Percentiles rank a stretch among this genome's conserved stretches.
These are phyloP conservation scores for Anisognathus igniventris DNA, from an alignment of 2,797 vertebrate species.

Conservation along the genomic window DNA sequence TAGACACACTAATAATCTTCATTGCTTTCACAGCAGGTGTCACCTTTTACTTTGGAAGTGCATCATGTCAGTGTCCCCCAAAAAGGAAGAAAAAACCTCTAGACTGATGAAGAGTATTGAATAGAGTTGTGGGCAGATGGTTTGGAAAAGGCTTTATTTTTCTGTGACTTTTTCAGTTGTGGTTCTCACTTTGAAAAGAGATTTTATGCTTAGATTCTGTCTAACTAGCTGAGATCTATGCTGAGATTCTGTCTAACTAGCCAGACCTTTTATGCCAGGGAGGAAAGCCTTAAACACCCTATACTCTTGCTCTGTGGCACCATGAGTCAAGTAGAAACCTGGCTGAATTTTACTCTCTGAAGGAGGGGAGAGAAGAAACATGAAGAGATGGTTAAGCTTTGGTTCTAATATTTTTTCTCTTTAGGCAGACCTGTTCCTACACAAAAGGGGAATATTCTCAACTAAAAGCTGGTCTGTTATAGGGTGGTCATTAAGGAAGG, in stretches of 20 bases:
- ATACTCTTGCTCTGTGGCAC: background rate
- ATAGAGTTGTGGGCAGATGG: background rate
- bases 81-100: background rate
- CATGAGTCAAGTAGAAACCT: background rate
- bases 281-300: background rate
- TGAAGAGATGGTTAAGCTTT: background rate
- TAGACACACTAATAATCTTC: conserved; percentile 36
- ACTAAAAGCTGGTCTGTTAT: background rate
- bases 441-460: background rate
- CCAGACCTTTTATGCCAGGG: background rate
- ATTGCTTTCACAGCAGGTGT: background rate
- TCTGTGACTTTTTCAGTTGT: background rate
- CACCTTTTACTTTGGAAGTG: conserved; percentile 12
- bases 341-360: rapidly evolving
- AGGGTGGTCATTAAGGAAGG: background rate
- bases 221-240: background rate
- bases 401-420: background rate
- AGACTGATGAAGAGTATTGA: background rate
- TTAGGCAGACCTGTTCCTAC: background rate
- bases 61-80: background rate
- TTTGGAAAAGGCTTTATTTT: background rate
- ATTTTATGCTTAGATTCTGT: background rate
- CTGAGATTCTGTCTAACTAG: background rate
- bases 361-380: background rate
- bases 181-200: background rate